Evolutionary conservation across 2,888 invertebrate species (phyloP).

Genomic region (Lasioglossum zephyrum): DNA sequence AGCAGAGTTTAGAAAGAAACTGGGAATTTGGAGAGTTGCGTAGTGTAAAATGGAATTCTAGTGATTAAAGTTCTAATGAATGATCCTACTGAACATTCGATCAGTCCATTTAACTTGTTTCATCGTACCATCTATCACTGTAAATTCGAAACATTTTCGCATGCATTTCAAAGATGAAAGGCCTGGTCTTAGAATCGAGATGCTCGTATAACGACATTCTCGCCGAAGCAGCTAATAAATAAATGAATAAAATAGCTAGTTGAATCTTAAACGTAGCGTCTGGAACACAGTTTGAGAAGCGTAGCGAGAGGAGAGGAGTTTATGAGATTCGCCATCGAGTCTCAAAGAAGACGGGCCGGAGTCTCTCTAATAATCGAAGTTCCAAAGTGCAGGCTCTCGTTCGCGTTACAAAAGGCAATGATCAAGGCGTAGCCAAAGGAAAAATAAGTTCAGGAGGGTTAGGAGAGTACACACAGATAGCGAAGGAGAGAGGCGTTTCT

Average conservation of each 20-base stretch:
- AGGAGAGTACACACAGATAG: neutral
- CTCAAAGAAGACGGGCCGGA: neutral
- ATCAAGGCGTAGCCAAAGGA: neutral
- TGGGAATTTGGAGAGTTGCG: neutral
- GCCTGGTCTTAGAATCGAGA: too few species aligned
- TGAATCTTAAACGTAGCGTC: neutral
- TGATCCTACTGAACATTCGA: neutral
- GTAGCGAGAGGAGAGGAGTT: neutral
- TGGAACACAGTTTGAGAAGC: neutral
- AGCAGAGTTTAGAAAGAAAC: neutral
- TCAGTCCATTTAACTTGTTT: neutral
- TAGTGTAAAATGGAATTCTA: neutral
- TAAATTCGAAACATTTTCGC: neutral
- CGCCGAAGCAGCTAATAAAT: neutral
- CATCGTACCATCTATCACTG: neutral
- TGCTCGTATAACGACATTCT: neutral
- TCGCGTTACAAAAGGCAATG: neutral
- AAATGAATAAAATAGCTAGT: neutral
- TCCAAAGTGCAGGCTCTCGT: neutral
- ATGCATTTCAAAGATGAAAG: neutral
- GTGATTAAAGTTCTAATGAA: neutral
- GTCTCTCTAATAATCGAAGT: slow-evolving; percentile 31
- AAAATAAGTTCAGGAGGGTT: neutral
- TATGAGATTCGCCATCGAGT: slow-evolving; percentile 13
- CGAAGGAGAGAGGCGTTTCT: neutral